Evolutionary conservation across 2,888 invertebrate genomes (phyloP), one percentile per base, ranked within the genome.

Genomic region (Timema cristinae): DNA sequence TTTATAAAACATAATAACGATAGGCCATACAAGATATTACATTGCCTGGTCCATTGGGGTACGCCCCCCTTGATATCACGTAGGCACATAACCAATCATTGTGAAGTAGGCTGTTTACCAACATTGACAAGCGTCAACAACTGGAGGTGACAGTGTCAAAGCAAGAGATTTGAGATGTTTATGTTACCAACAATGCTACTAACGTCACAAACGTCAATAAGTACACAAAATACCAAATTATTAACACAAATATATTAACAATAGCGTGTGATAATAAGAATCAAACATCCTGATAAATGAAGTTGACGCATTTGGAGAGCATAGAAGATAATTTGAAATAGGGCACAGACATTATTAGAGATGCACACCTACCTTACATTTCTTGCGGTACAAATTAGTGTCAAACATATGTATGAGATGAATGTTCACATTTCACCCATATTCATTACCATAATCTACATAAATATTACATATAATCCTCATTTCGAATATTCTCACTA

Each of bases 71-170:
- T 67, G 56, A 68, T 59, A 67, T 56, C 50, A 66, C 67, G 66
- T 69, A 50, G 66, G 61, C 67, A 50, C 59, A 66, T 59, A 68
- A 66, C 73, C 72, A 73, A 73, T 72, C 72, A 54, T 56, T 50
- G 61, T 69, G 70, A 74, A 73, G 71, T 71, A 72, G 71, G 73
- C 71, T 75, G 75, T 75, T 75, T 75, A 75, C 75, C 71, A 75
- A 75, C 75, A 75, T 52, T 61, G 70, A 70, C 73, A 74, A 72
- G 71, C 72, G 74, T 72, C 74, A 72, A 74, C 72, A 72, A 63
- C 63, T 63, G 6, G 47, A 63, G 63, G 48, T 63, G 63, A 63
- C 32, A 63, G 70, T 73, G 72, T 73, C 72, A 73, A 73, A 70
- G 56, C 70, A 63, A 70, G 54, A 61, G 59, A 63, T 8, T 47